Evolutionary conservation across 2,113 vertebrate genomes (phyloP).

Genomic region (Actenoides lindsayi): DNA sequence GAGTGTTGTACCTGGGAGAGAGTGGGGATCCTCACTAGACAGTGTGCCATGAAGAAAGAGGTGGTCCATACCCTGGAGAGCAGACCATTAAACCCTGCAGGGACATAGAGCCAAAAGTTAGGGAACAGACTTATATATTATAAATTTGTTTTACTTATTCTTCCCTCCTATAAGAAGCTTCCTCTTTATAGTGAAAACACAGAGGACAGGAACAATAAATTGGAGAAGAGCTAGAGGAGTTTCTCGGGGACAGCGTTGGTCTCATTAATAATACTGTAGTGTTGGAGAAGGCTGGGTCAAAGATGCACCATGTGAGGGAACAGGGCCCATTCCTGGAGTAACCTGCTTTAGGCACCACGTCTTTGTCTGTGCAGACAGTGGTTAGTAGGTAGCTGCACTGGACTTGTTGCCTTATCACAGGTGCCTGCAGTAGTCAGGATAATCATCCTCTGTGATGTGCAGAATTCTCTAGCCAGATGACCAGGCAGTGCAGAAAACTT

Average conservation of each 20-base stretch:
- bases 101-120: not conserved
- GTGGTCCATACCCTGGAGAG: not conserved
- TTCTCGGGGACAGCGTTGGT: not conserved
- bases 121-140: not conserved
- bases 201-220: not conserved
- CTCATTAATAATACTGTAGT: not conserved
- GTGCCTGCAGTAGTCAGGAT: not conserved
- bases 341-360: not conserved
- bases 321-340: fast-evolving
- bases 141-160: not conserved
- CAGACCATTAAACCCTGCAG: not conserved
- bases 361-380: not conserved
- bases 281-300: not conserved
- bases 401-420: not conserved
- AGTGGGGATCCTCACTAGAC: not conserved
- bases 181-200: not conserved
- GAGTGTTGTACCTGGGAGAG: not conserved
- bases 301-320: not conserved
- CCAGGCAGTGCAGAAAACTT: not conserved
- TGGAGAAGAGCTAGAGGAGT: not conserved
- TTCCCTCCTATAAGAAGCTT: not conserved
- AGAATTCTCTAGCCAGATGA: not conserved
- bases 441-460: not conserved
- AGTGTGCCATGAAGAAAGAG: not conserved
- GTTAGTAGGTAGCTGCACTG: not conserved